Conservation (phyloP, 2,113 vertebrate genomes). For the human (Homo sapiens) region DNA sequence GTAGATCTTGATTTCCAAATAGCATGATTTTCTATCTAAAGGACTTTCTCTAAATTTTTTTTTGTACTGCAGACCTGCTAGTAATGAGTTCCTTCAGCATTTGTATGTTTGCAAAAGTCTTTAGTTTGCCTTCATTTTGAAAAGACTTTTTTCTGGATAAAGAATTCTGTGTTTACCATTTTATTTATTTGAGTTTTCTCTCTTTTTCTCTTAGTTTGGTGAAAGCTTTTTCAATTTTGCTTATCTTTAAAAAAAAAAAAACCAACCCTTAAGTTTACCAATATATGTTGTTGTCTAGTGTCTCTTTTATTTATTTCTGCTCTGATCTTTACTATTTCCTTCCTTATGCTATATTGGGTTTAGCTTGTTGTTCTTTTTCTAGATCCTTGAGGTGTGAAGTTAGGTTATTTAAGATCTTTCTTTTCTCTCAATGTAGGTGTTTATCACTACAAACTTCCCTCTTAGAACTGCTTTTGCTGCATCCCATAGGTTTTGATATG, state of each 20-base stretch:
- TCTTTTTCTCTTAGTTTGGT: background rate
- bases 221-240: background rate
- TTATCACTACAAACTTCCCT: background rate
- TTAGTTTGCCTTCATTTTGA: background rate
- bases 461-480: background rate
- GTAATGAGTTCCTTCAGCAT: background rate
- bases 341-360: background rate
- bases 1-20: background rate
- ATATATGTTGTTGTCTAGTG: background rate
- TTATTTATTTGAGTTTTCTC: background rate
- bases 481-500: background rate
- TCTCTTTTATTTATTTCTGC: background rate
- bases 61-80: too few species aligned
- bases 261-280: background rate
- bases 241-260: background rate
- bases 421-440: background rate
- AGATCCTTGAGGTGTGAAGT: background rate
- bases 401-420: background rate
- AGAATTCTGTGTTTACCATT: background rate
- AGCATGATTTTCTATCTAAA: background rate
- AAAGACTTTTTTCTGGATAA: background rate
- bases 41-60: background rate
- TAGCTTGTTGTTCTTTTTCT: background rate
- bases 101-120: background rate
- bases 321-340: background rate